phyloP scores from a whole-genome alignment of 2,797 vertebrate species.

The Alauda arvensis region DNA sequence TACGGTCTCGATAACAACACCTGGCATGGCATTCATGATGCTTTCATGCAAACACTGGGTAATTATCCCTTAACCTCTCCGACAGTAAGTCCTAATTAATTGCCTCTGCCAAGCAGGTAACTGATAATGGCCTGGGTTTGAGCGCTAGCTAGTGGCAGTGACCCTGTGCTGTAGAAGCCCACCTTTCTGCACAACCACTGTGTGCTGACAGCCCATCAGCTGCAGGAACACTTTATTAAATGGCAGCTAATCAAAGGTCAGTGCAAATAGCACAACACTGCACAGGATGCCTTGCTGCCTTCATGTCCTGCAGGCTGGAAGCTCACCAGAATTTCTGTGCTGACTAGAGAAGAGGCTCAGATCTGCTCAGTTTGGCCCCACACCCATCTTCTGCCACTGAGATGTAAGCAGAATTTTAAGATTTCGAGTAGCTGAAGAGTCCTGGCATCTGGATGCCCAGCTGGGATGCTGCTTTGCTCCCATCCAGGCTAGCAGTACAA shows the following conservation, averaged over 20 bases:
- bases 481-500: background rate
- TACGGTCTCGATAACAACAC: background rate
- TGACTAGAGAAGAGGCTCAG: background rate
- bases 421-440: background rate
- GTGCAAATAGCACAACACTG: background rate
- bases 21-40: background rate
- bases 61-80: conserved; percentile 31
- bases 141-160: background rate
- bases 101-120: conserved; percentile 34
- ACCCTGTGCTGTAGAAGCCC: background rate
- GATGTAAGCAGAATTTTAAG: background rate
- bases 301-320: background rate
- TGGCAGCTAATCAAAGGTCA: background rate
- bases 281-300: background rate
- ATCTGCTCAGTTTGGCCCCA: background rate
- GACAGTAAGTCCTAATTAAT: conserved; percentile 17
- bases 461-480: background rate
- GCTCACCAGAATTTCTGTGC: background rate
- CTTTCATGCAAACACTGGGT: background rate
- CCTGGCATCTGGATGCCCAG: background rate
- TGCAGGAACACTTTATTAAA: background rate
- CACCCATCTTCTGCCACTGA: background rate
- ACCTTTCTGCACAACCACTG: background rate
- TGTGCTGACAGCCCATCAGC: background rate
- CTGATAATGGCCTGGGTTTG: background rate